Percentiles rank a stretch among this genome's conserved stretches.
Conservation (phyloP, 2,113 vertebrate species). For the Carassius carassius region DNA sequence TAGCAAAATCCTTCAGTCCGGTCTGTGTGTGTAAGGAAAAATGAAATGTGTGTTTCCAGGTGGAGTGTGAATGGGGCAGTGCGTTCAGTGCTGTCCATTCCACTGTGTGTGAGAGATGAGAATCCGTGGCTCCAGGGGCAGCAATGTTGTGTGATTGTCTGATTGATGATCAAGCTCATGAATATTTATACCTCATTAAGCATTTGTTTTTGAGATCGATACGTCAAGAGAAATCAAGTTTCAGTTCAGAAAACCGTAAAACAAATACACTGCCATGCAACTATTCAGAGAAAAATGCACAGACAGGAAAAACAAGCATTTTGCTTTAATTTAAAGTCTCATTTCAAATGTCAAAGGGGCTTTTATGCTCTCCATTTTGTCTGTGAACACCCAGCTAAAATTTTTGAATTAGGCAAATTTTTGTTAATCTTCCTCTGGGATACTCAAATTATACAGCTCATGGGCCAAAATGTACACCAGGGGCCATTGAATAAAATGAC, state of each 20-base stretch:
- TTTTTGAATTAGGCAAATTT: not conserved
- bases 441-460: conserved; percentile 6
- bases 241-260: not conserved
- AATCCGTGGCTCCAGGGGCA: conserved; percentile 6
- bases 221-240: not conserved
- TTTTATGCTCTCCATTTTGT: not conserved
- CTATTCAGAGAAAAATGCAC: not conserved
- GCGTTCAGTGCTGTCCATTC: not conserved
- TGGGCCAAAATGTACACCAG: not conserved
- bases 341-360: not conserved
- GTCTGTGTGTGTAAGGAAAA: not conserved
- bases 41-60: conserved; percentile 9
- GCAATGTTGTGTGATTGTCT: conserved; percentile 6
- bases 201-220: conserved; percentile 29
- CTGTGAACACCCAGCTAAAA: not conserved
- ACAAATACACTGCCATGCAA: not conserved
- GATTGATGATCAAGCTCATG: conserved; percentile 31
- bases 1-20: too few relatives aligned
- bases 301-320: not conserved
- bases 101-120: conserved; percentile 40
- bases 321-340: not conserved
- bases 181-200: conserved; percentile 43
- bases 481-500: conserved; percentile 1
- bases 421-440: conserved; percentile 12
- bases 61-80: not conserved